Base-by-base conservation (phyloP, 2,113 vertebrate genomes). In the Brevimyrus niger region DNA sequence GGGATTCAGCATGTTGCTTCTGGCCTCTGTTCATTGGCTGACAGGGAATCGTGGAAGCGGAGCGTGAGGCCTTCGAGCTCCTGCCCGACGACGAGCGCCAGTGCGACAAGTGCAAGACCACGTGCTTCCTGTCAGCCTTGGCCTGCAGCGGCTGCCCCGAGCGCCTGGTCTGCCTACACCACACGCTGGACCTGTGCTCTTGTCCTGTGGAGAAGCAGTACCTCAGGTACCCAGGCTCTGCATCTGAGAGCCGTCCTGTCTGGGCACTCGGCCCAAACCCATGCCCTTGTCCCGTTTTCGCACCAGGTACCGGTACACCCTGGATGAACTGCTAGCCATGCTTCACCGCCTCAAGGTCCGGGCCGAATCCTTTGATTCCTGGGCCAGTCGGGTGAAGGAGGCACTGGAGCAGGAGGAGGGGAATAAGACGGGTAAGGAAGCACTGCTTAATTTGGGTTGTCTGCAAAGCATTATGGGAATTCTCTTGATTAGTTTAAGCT, bases 31-130 rank as follows among this genome's bases (percentile, higher is more conserved):
- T 27, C 13, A 0, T 4, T 38, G 31, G 3, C 73, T 80, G 73
- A 17, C 91, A 99, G 98, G 98, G 98, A 3, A 95, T 99, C 89
- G 92, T 95, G 3, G 95, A 96, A 31, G 94, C 92, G 0, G 96
- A 96, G 91, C 94, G 96, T 88, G 96, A 97, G 90, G 94, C 96
- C 0, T 98, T 98, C 31, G 98, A 99, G 89, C 93, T 97, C 89
- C 95, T 99, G 87, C 97, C 98, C 51, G 98, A 99, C 21, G 98
- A 99, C 3, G 98, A 99, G 91, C 97, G 98, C 0, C 98, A 99
- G 92, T 99, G 98, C 91, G 88, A 95, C 47, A 98, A 97, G 92
- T 99, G 98, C 94, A 97, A 97, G 92, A 99, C 98, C 86, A 99
- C 98, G 19, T 99, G 98, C 90, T 99, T 97, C 95, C 97, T 99